Conservation (phyloP, 2,113 vertebrate species). For the Paracanthobrama guichenoti region DNA sequence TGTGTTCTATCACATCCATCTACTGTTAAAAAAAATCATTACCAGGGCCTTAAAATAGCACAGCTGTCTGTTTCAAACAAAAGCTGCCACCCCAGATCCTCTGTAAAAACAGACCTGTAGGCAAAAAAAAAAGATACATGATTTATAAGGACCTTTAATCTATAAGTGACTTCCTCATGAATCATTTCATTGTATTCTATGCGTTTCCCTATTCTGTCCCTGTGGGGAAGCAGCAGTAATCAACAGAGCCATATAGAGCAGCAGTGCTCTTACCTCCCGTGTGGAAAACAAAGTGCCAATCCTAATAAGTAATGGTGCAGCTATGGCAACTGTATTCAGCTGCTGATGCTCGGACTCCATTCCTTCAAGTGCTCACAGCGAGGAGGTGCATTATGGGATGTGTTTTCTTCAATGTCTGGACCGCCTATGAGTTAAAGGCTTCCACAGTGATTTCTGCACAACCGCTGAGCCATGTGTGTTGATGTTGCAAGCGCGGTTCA, state of each 20-base stretch:
- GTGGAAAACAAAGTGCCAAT: slow-evolving; percentile 55
- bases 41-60: not conserved
- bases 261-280: slow-evolving; percentile 45
- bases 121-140: slow-evolving; percentile 25
- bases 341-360: slow-evolving; percentile 39
- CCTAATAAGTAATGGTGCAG: slow-evolving; percentile 54
- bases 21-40: not conserved
- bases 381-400: slow-evolving; percentile 52
- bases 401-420: slow-evolving; percentile 42
- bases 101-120: slow-evolving; percentile 9
- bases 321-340: slow-evolving; percentile 53
- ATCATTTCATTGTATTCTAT: slow-evolving; percentile 50
- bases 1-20: not conserved
- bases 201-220: slow-evolving; percentile 29
- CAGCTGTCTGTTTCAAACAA: slow-evolving; percentile 1
- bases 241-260: slow-evolving; percentile 44
- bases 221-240: slow-evolving; percentile 44
- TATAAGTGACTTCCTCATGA: slow-evolving; percentile 31
- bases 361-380: slow-evolving; percentile 47
- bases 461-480: slow-evolving; percentile 16
- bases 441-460: slow-evolving; percentile 38
- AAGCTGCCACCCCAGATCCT: not conserved
- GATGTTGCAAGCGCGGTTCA: slow-evolving; percentile 10
- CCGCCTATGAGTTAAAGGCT: slow-evolving; percentile 44
- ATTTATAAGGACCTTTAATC: slow-evolving; percentile 42